Evolutionary conservation across 2,888 invertebrate genomes (phyloP), one percentile per base, ranked within the genome.

Genomic region (Gisinianus flammeolus): DNA sequence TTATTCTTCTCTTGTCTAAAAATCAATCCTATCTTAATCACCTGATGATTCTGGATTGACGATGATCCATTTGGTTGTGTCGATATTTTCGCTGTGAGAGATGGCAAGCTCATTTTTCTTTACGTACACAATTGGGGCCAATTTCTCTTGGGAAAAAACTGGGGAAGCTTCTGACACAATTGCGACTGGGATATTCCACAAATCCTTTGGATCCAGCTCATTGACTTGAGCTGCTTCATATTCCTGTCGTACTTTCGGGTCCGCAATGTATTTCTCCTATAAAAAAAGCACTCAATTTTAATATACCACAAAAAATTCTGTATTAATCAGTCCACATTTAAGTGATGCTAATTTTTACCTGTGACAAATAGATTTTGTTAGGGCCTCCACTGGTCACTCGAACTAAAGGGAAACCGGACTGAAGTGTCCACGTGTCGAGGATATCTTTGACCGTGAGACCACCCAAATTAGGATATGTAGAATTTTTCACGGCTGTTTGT

Each of bases 321-420:
- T 22, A 56, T 10, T 10, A 22, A 4, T 16, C 4, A n/a, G 16
- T 56, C 19, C 5, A 56, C 56, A n/a, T n/a, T 8, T 16, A 76
- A 22, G 66, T 66, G 26, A 28, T 44, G 44, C 44, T 16, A 16
- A n/a, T 22, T 58, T 26, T 66, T n/a, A 68, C 68, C 26, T 68
- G 68, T 1, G 68, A 35, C 1, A 68, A 16, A 30, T 35, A 68
- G 26, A 35, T 35, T 10, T 8, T 33, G 10, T 33, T 44, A 12
- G 4, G 10, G 8, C 28, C 35, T 19, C 33, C 35, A 35, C 52
- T 70, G 8, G 44, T 26, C 1, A 70, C 28, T 4, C 69, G 22
- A 5, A 81, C 66, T 2, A 81, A 31, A 5, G 81, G 81, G 54
- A 69, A 79, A 30, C 81, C 81, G 0, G 68, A 52, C 58, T 78